Conservation (phyloP, 2,113 vertebrate species). For the Holacanthus passer region DNA sequence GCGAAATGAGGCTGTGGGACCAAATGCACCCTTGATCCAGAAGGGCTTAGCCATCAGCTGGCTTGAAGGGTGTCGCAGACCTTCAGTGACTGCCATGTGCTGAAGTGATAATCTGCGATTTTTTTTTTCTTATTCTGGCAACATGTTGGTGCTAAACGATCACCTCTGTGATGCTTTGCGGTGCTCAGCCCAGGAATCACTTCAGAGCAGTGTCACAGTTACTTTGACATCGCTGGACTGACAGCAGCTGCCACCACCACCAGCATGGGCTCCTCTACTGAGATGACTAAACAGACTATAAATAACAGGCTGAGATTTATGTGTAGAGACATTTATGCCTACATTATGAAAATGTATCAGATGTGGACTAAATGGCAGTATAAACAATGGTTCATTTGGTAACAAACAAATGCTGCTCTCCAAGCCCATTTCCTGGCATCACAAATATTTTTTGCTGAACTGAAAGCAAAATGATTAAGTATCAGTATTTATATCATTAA, state of each 20-base stretch:
- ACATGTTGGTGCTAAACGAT: conserved; percentile 45
- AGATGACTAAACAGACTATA: conserved; percentile 29
- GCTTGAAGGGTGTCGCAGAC: conserved; percentile 37
- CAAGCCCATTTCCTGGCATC: neutral
- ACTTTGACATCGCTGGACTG: conserved; percentile 52
- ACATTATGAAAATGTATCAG: conserved; percentile 10
- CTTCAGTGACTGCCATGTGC: conserved; percentile 21
- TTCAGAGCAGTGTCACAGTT: conserved; percentile 48
- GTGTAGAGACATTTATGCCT: neutral
- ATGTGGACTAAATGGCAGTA: neutral
- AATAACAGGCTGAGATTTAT: conserved; percentile 45
- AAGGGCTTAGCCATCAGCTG: conserved; percentile 56
- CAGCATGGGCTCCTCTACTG: conserved; percentile 17
- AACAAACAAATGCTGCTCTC: neutral
- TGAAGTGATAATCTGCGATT: conserved; percentile 45
- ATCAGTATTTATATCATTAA: neutral
- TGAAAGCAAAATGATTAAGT: neutral
- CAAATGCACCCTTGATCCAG: conserved; percentile 42
- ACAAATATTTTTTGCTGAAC: neutral
- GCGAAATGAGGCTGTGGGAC: conserved; percentile 35
- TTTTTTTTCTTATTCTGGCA: conserved; percentile 16
- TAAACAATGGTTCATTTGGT: neutral
- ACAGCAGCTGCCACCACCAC: conserved; percentile 48
- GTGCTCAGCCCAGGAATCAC: conserved; percentile 37
- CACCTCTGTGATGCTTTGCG: conserved; percentile 37